Percentiles rank a stretch among this genome's conserved stretches.
These are phyloP conservation scores for Eidolon helvum DNA, from an alignment of 2,113 vertebrate genomes.

Conservation along the genomic window DNA sequence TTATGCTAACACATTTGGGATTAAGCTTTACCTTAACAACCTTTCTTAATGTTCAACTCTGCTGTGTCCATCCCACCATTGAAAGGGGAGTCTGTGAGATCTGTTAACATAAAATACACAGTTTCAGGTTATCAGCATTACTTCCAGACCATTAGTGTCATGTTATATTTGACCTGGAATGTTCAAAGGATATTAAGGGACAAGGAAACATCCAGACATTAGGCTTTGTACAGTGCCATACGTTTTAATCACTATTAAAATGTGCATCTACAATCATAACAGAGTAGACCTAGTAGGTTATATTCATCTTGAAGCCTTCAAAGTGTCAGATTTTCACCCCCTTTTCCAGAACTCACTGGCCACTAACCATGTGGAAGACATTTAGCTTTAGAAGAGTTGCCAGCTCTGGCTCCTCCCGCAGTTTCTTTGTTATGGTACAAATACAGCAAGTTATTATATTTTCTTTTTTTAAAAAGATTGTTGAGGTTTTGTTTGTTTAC, in stretches of 20 bases:
- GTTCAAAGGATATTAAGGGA: constrained; percentile 53
- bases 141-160: constrained; percentile 52
- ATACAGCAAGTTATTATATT: not conserved
- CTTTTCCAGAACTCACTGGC: constrained; percentile 33
- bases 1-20: constrained; percentile 49
- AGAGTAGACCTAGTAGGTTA: constrained; percentile 36
- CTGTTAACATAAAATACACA: constrained; percentile 48
- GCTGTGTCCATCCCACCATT: not conserved
- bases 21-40: constrained; percentile 50
- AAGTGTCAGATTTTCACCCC: constrained; percentile 24
- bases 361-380: constrained; percentile 66
- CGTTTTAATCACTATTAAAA: constrained; percentile 66
- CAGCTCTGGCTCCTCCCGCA: constrained; percentile 20
- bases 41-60: constrained; percentile 46
- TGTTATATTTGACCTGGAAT: constrained; percentile 70
- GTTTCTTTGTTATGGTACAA: constrained; percentile 58
- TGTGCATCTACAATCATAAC: constrained; percentile 45
- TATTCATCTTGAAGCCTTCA: constrained; percentile 50
- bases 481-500: not conserved
- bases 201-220: constrained; percentile 57
- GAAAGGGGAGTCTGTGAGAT: constrained; percentile 44
- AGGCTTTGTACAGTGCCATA: constrained; percentile 31
- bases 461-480: not conserved
- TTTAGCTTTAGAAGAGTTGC: constrained; percentile 18
- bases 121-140: constrained; percentile 22